These are phyloP conservation scores for Nymphalis polychloros DNA, from an alignment of 2,888 invertebrate species.

Conservation along the genomic window DNA sequence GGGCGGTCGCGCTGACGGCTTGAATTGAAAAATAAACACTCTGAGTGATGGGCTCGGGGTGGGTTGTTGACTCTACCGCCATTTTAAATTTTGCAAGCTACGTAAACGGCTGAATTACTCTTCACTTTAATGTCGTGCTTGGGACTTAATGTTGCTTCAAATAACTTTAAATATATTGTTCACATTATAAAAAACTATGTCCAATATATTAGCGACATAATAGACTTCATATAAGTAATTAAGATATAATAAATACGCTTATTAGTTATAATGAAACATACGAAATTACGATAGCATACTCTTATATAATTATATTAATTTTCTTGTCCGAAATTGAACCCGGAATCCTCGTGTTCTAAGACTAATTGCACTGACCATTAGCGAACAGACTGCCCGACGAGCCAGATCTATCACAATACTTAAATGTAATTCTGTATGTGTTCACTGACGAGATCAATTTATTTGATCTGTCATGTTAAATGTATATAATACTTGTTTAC, in stretches of 20 bases:
- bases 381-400: background rate
- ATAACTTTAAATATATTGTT: background rate
- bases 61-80: slow-evolving; percentile 64
- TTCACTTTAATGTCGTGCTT: background rate
- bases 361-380: background rate
- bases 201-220: background rate
- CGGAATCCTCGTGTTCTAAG: background rate
- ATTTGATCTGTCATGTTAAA: background rate
- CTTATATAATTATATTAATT: too few species aligned
- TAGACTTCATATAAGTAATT: too few species aligned
- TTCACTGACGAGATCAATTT: background rate
- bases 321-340: too few species aligned
- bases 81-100: slow-evolving; percentile 40
- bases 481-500: background rate
- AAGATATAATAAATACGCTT: too few species aligned
- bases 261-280: too few species aligned
- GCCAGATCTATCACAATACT: background rate
- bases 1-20: slow-evolving; percentile 64
- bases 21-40: slow-evolving; percentile 80
- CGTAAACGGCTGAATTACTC: slow-evolving; percentile 19
- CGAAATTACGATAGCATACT: too few species aligned
- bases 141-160: background rate
- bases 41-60: slow-evolving; percentile 66
- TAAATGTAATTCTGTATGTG: background rate
- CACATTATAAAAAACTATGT: slow-evolving; percentile 6